Evolutionary conservation across 2,113 vertebrate species (phyloP).

Genomic region (Turnix velox): DNA sequence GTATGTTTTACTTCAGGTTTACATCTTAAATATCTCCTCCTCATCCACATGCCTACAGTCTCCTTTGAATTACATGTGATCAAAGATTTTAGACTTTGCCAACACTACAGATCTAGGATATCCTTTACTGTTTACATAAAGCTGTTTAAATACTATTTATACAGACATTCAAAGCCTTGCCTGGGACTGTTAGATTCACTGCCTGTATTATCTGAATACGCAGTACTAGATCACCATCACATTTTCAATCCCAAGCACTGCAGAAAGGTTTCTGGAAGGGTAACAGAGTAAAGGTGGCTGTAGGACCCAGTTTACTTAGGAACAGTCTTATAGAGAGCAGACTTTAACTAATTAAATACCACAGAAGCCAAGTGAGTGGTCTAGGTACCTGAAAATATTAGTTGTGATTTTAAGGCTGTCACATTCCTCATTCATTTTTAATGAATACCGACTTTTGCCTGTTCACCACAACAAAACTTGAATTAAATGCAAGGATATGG

Average conservation of each 20-base stretch:
- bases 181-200: background rate
- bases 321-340: fast-evolving
- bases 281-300: background rate
- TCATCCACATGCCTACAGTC: background rate
- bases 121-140: background rate
- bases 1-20: background rate
- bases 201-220: background rate
- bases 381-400: background rate
- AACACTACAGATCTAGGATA: background rate
- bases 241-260: background rate
- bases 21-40: background rate
- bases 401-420: background rate
- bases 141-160: background rate
- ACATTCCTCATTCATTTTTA: background rate
- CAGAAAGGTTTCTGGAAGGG: background rate
- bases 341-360: background rate
- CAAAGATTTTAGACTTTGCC: background rate
- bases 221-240: background rate
- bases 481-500: background rate
- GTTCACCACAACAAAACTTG: background rate
- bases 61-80: background rate
- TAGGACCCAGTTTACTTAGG: background rate
- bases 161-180: background rate
- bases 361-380: background rate
- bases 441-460: background rate